Base-by-base conservation (phyloP, 2,797 vertebrate genomes). In the Geotria australis region DNA sequence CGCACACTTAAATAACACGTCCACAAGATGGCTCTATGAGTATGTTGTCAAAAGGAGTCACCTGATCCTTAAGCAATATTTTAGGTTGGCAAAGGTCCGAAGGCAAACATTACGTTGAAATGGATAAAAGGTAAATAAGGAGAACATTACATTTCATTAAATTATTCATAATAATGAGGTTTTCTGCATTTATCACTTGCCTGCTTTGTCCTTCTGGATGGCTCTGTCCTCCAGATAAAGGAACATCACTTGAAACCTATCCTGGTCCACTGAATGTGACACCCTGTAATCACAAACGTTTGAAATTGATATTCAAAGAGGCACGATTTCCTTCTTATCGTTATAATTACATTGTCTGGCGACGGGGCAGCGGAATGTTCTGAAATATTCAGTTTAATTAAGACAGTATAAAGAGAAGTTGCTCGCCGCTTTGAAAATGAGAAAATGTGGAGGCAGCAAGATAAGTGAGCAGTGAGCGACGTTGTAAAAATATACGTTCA, bases 151-250 rank as follows among this genome's bases (percentile, higher is more conserved):
- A 38, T 38, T 38, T 38, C 38, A 38, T 38, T 38, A 38, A 24
- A 38, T 24, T 38, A 24, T 5, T 38, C 24, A 38, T 38, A 38
- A 38, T 38, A 38, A 38, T 38, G 5, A 38, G 38, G 24, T 38
- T 24, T 38, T 5, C 24, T 38, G 24, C 24, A 38, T 38, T 38
- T 38, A 38, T 24, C 24, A 38, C 24, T 38, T 38, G 89, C 86
- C 85, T n/a, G 86, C 91, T 63, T 94, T 94, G 68, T 94, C 86
- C 66, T 94, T 94, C 59, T 93, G 86, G 68, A 94, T 89, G n/a
- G 86, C 85, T 71, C 86, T 74, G 70, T 95, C 88, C 62, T 95
- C 85, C 68, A 89, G 86, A 68, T 95, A 95, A 62, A 77, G 80
- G 65, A 95, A 95, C 88, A 95, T 94, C 60, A 95, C 82, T 68